A percentile compares a stretch with the other conserved stretches of the same genome.
Evolutionary conservation across 2,113 vertebrate genomes (phyloP).

Genomic region (Cariama cristata): DNA sequence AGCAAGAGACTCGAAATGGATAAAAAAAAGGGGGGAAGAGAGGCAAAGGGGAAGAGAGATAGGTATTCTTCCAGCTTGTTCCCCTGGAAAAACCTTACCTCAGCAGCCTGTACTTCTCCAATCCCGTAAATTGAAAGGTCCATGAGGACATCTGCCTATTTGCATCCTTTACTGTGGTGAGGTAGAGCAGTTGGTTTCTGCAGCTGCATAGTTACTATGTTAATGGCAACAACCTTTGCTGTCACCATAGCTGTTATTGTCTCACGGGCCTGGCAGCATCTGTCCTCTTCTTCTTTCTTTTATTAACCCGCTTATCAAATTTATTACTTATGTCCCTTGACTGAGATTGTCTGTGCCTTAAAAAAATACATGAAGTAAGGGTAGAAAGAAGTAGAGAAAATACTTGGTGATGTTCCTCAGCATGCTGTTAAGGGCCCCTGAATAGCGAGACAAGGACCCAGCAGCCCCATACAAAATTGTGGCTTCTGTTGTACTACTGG

Average conservation of each 20-base stretch:
- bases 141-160: neutral
- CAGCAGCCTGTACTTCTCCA: accelerated
- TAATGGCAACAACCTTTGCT: neutral
- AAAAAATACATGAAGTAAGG: neutral
- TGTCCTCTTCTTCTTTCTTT: neutral
- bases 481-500: accelerated
- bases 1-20: neutral
- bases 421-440: neutral
- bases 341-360: neutral
- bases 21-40: accelerated
- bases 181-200: neutral
- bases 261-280: accelerated
- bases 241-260: neutral
- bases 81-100: neutral
- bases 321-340: neutral
- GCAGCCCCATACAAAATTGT: neutral
- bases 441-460: neutral
- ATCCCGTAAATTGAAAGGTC: neutral
- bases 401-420: neutral
- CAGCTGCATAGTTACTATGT: neutral
- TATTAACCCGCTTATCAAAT: neutral
- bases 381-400: neutral
- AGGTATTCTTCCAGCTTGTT: neutral
- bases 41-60: neutral
- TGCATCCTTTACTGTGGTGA: neutral